Evolutionary conservation across 2,797 vertebrate genomes (phyloP), one percentile per base, ranked within the genome.

Genomic region (Crocidura indochinensis): DNA sequence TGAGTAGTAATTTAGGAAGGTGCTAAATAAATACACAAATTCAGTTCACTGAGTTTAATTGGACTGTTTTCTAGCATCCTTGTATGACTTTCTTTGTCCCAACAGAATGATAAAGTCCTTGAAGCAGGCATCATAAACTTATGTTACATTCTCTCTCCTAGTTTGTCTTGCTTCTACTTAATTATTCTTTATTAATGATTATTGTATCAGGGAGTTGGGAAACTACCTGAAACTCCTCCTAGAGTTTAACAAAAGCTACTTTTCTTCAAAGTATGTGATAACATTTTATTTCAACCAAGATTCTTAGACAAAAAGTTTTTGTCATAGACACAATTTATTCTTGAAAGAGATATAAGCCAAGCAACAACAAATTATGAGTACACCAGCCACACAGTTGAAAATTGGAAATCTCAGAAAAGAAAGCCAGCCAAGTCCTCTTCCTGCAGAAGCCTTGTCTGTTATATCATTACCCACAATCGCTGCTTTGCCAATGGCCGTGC

Each of bases 171-270:
- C 4, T 31, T 31, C 31, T 67, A 80, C 60, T 22, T 22, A 62
- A 29, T 51, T 3, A 10, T 26, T 87, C 38, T 88, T 17, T 19
- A 67, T 51, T 90, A 84, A 88, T 75, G 15, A 44, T 65, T 86
- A 7, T 19, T 80, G 81, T 53, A 67, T 64, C 73, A 26, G 24
- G 77, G 56, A 80, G n/a, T 47, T 87, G 47, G 62, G 56, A 94
- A 91, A 67, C 15, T 20, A 77, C 46, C 46, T 67, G 49, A 94
- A 91, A 85, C 84, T 76, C 8, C 51, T 65, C 73, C 60, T 56
- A 88, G 49, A 89, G 68, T 3, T 56, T 90, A 56, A 85, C 75
- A 85, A 93, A 95, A 80, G 7, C 27, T 78, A 81, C n/a, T 92
- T 78, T 24, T 20, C 26, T 53, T 94, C 31, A 69, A 93, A 26